phyloP scores from a whole-genome alignment of 2,113 vertebrate species.

The Furnarius figulus region DNA sequence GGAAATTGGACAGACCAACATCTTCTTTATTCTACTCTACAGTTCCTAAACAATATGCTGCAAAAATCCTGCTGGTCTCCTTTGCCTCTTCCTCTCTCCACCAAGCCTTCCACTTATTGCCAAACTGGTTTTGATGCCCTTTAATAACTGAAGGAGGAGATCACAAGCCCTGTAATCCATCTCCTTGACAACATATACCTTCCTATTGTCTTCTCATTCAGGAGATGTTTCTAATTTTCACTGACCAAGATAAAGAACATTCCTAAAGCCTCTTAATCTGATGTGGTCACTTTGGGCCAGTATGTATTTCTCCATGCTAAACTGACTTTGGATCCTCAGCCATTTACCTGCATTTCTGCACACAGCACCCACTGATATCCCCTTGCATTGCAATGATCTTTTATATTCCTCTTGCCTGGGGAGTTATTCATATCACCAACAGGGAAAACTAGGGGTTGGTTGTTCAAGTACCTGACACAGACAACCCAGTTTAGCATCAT shows the following conservation, averaged over 20 bases:
- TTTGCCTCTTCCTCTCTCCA: not conserved
- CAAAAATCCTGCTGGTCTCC: not conserved
- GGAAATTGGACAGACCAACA: not conserved
- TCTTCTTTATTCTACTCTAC: not conserved
- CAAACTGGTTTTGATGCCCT: not conserved
- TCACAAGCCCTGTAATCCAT: not conserved
- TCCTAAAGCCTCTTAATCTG: not conserved
- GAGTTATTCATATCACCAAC: not conserved
- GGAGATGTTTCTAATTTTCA: not conserved
- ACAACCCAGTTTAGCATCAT: not conserved
- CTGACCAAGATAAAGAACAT: not conserved
- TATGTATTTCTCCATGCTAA: not conserved
- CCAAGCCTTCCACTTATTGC: not conserved
- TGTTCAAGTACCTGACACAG: not conserved
- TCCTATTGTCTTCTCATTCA: not conserved
- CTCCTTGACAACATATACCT: not conserved
- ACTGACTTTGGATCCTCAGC: not conserved
- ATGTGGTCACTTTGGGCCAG: not conserved
- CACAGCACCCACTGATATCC: not conserved
- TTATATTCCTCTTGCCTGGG: not conserved
- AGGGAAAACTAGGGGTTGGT: not conserved
- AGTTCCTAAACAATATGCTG: not conserved
- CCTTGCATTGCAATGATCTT: not conserved
- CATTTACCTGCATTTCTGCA: not conserved
- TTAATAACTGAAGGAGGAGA: not conserved